phyloP scores from a whole-genome alignment of 2,888 invertebrate species.

The Agonopterix alstromeriana region DNA sequence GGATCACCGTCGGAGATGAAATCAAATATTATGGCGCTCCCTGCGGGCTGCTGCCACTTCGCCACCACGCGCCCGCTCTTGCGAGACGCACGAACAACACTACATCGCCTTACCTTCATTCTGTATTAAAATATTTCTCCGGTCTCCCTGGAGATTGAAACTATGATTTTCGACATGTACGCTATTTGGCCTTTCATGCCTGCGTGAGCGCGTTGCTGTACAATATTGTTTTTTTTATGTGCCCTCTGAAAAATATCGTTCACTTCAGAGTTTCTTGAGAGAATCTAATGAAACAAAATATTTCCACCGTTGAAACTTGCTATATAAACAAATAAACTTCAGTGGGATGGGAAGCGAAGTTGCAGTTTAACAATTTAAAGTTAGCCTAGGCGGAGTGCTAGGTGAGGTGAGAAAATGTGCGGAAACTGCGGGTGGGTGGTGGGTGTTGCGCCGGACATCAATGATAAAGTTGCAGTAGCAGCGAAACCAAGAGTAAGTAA shows the following conservation, averaged over 20 bases:
- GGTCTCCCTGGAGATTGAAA: constrained; percentile 24
- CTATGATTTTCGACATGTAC: constrained; percentile 14
- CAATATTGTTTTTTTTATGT: background rate
- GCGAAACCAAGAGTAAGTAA: constrained; percentile 37
- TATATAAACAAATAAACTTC: constrained; percentile 46
- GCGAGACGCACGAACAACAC: constrained; percentile 11
- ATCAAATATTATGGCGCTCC: constrained; percentile 50
- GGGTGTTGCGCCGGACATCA: constrained; percentile 31
- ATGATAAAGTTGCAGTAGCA: constrained; percentile 40
- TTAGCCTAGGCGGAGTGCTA: constrained; percentile 47
- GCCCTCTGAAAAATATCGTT: no score
- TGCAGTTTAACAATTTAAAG: constrained; percentile 66
- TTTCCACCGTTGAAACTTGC: constrained; percentile 11
- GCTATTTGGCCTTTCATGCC: constrained; percentile 17
- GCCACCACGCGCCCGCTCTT: background rate
- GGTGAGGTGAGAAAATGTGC: constrained; percentile 55
- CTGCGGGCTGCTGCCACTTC: constrained; percentile 13
- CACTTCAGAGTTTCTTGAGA: background rate
- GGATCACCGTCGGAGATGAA: constrained; percentile 48
- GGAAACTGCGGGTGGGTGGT: constrained; percentile 11
- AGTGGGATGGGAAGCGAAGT: constrained; percentile 51
- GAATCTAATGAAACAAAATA: background rate
- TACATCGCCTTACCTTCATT: constrained; percentile 26
- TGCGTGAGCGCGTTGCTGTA: constrained; percentile 5
- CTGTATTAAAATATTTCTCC: constrained; percentile 38